Evolutionary conservation across 1,140 invertebrate species (phyloP), one percentile per base, ranked within the genome.

Genomic region (Matsumurasca onukii): DNA sequence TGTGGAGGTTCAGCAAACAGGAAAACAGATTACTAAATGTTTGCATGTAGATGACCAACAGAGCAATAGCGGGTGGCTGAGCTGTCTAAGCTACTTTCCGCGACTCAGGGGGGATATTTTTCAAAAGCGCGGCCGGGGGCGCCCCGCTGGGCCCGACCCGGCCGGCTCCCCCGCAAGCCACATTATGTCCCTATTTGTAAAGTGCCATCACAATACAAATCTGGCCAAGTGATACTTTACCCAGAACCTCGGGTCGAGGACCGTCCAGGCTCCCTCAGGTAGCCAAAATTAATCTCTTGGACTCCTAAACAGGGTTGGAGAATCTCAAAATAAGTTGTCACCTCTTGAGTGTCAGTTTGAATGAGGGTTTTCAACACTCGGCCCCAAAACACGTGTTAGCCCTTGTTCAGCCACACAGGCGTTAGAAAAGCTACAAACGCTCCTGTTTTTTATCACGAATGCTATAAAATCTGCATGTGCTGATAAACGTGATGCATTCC

Each of bases 111-210:
- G 17, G 34, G 34, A 39, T 39, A 39, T 39, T 39, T 39, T 39
- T 39, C 34, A 39, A 5, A 39, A 17, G 5, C 5, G 34, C 5
- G 34, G 5, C 5, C 17, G 34, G 34, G 17, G 34, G 5, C 5
- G 34, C 17, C 17, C 34, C 34, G 34, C 5, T 17, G 34, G 17
- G 34, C 34, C 34, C 34, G 5, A 17, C 5, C 5, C 34, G 34
- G n/a, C n/a, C n/a, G 5, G 34, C 34, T 5, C 34, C 34, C 34
- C 34, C 34, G 5, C 5, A 5, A 5, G 34, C 34, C 34, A 39
- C 34, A 39, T 39, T 39, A 39, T 39, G 34, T 39, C 34, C 34
- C 34, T 39, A 39, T 39, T 39, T 39, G 34, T 39, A 39, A 39
- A 39, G 34, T 39, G 34, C 34, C 34, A 39, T 39, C 34, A 39